Percentiles rank a stretch among this genome's conserved stretches.
phyloP scores from a whole-genome alignment of 2,888 invertebrate species.

The Dynastes hyllus region DNA sequence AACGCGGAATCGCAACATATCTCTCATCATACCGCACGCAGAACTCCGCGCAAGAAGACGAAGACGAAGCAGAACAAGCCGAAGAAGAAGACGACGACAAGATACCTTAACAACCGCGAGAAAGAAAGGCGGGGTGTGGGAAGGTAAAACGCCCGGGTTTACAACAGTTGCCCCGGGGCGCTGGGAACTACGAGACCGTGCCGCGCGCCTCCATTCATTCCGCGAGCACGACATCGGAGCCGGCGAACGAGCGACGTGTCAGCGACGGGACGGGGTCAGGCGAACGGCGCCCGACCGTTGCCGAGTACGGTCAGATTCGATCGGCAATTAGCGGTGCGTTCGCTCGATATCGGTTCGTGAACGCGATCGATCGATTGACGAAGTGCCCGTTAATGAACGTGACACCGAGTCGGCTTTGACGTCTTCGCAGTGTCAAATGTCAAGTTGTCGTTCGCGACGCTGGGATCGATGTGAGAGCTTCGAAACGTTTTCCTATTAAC shows the following conservation, averaged over 20 bases:
- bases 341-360: not conserved
- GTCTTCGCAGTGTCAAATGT: constrained; percentile 19
- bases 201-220: constrained; percentile 52
- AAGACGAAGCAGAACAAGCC: not conserved
- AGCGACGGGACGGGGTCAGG: constrained; percentile 11
- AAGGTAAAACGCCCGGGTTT: constrained; percentile 57
- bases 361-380: constrained; percentile 55
- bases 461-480: not conserved
- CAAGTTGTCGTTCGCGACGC: not conserved
- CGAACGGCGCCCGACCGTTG: not conserved
- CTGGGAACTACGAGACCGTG: constrained; percentile 50
- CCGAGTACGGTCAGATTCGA: constrained; percentile 1
- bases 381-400: constrained; percentile 58
- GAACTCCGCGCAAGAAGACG: not conserved
- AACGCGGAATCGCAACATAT: constrained; percentile 7
- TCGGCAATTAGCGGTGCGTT: no score
- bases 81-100: not conserved
- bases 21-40: not conserved
- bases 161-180: constrained; percentile 59
- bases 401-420: constrained; percentile 1
- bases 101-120: constrained; percentile 1
- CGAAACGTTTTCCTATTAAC: no score
- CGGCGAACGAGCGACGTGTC: constrained; percentile 2
- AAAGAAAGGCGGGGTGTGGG: constrained; percentile 58
- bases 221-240: constrained; percentile 25